Conservation (phyloP, 2,888 invertebrate genomes). For the Erynnis tages region DNA sequence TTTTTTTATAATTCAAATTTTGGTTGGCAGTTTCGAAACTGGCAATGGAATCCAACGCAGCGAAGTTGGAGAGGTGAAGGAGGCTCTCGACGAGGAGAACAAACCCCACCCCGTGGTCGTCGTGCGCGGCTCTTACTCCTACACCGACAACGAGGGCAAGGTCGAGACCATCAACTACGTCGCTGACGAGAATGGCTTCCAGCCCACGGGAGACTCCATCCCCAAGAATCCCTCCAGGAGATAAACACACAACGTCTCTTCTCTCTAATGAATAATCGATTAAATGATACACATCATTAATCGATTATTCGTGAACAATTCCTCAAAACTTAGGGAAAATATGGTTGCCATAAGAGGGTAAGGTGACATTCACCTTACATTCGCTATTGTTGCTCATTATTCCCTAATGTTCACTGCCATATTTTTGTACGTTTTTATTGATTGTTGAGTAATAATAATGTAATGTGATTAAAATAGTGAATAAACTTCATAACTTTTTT, state of each 20-base stretch:
- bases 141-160: slow-evolving; percentile 79
- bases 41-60: slow-evolving; percentile 77
- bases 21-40: slow-evolving; percentile 69
- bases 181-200: slow-evolving; percentile 85
- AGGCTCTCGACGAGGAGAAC: slow-evolving; percentile 76
- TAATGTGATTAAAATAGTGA: slow-evolving; percentile 40
- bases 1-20: background rate
- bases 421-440: slow-evolving; percentile 54
- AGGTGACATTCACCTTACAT: slow-evolving; percentile 35
- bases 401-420: slow-evolving; percentile 58
- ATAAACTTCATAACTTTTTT: slow-evolving; percentile 34
- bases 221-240: slow-evolving; percentile 70
- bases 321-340: slow-evolving; percentile 15
- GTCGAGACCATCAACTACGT: slow-evolving; percentile 73
- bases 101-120: slow-evolving; percentile 79
- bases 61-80: slow-evolving; percentile 69
- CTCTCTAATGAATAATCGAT: slow-evolving; percentile 34
- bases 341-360: slow-evolving; percentile 31
- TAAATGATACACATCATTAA: slow-evolving; percentile 16
- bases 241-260: slow-evolving; percentile 36
- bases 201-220: slow-evolving; percentile 82
- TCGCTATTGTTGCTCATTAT: slow-evolving; percentile 38
- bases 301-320: slow-evolving; percentile 14
- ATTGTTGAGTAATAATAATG: slow-evolving; percentile 45
- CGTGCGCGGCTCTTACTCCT: slow-evolving; percentile 82